A percentile compares a stretch with the other conserved stretches of the same genome.
These are phyloP conservation scores for Lasaia peninsularis DNA, from an alignment of 1,140 invertebrate genomes.

Conservation along the genomic window DNA sequence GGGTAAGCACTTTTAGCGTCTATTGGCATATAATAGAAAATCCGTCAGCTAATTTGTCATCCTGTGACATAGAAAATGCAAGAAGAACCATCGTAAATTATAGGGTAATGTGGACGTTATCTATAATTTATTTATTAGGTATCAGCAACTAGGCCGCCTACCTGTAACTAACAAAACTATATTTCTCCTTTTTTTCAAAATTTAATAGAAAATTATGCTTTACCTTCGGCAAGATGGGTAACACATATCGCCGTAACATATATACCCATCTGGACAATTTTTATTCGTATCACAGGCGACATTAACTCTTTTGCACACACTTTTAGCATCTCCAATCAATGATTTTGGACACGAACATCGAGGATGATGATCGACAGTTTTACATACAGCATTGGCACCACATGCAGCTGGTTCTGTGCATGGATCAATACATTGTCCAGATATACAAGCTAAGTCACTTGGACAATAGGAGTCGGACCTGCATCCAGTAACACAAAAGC, in stretches of 20 bases:
- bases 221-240: conserved; percentile 85
- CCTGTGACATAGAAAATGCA: too few relatives aligned
- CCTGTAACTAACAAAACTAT: too few relatives aligned
- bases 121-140: too few relatives aligned
- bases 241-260: conserved; percentile 86
- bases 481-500: conserved; percentile 88
- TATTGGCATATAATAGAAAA: too few relatives aligned
- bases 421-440: conserved; percentile 86
- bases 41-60: too few relatives aligned
- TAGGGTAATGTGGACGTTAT: too few relatives aligned
- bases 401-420: conserved; percentile 88
- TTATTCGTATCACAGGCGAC: conserved; percentile 79
- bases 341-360: conserved; percentile 85
- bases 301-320: conserved; percentile 84
- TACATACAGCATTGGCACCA: conserved; percentile 88
- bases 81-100: too few relatives aligned
- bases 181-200: too few relatives aligned
- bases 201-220: conserved; percentile 5
- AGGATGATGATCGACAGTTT: conserved; percentile 82
- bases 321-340: conserved; percentile 85
- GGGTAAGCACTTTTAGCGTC: too few relatives aligned
- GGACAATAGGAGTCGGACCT: conserved; percentile 88
- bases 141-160: too few relatives aligned
- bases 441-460: conserved; percentile 82
- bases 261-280: conserved; percentile 83